A percentile compares a stretch with the other conserved stretches of the same genome.
Conservation (phyloP, 2,888 invertebrate genomes). For the Drosophila pseudotakahashii region DNA sequence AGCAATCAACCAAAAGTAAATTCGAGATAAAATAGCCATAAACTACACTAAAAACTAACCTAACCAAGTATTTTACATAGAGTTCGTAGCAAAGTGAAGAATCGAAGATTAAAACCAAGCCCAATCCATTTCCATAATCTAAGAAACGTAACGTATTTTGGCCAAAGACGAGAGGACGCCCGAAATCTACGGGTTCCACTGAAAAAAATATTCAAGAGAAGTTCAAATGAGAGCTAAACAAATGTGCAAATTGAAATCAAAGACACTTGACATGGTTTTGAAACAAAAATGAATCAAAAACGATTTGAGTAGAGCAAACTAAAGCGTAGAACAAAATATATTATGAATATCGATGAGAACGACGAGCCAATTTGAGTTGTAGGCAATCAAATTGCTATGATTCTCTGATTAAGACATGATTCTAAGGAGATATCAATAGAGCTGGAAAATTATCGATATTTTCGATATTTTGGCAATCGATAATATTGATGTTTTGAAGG, state of each 20-base stretch:
- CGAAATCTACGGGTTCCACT: constrained; percentile 8
- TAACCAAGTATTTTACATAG: constrained; percentile 64
- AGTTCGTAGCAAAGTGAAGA: constrained; percentile 29
- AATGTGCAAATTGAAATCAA: constrained; percentile 74
- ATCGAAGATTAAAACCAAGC: constrained; percentile 20
- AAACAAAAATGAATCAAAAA: constrained; percentile 63
- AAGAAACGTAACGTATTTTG: constrained; percentile 57
- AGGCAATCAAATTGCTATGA: constrained; percentile 47
- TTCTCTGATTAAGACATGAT: constrained; percentile 33
- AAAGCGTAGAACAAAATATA: constrained; percentile 48
- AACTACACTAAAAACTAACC: constrained; percentile 51
- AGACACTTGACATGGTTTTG: constrained; percentile 67
- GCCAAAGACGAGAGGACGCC: constrained; percentile 56
- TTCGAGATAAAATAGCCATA: constrained; percentile 66
- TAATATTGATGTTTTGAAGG: no score
- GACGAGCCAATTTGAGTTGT: constrained; percentile 39
- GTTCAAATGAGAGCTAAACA: constrained; percentile 44
- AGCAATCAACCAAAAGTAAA: constrained; percentile 54
- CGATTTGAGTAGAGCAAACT: constrained; percentile 43
- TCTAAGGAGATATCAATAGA: constrained; percentile 6
- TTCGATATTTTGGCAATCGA: no score
- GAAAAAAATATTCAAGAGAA: constrained; percentile 1
- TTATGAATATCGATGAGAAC: constrained; percentile 36
- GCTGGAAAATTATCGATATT: no score
- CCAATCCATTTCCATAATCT: constrained; percentile 58